phyloP scores from a whole-genome alignment of 2,797 vertebrate genomes.

The Brotogeris chrysoptera region DNA sequence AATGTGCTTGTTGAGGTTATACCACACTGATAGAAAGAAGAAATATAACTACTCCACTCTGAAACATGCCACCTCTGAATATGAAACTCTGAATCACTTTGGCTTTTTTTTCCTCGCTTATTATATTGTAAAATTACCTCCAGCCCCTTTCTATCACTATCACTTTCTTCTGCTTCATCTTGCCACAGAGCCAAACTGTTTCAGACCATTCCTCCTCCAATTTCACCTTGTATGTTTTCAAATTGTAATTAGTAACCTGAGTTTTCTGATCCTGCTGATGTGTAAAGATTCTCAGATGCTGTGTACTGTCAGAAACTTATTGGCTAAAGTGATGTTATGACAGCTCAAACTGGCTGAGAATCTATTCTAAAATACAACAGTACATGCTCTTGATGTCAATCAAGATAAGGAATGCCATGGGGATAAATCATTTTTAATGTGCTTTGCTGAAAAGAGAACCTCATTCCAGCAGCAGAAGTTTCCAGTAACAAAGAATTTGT shows the following conservation, averaged over 20 bases:
- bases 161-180: neutral
- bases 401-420: neutral
- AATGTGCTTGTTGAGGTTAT: neutral
- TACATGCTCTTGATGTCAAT: neutral
- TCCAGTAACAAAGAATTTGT: neutral
- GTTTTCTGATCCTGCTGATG: neutral
- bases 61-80: neutral
- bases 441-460: neutral
- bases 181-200: neutral
- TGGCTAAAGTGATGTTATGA: neutral
- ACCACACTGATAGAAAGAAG: slow-evolving; percentile 3
- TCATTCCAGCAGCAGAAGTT: neutral
- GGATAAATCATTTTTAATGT: neutral
- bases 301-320: neutral
- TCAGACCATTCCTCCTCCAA: neutral
- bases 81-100: neutral
- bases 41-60: neutral
- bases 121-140: neutral
- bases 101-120: neutral
- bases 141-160: neutral
- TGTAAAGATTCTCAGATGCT: neutral
- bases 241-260: neutral
- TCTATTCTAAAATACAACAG: neutral
- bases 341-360: neutral
- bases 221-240: neutral